These are phyloP conservation scores for Alloscopus bannaensis DNA, from an alignment of 2,888 invertebrate species.

Conservation along the genomic window DNA sequence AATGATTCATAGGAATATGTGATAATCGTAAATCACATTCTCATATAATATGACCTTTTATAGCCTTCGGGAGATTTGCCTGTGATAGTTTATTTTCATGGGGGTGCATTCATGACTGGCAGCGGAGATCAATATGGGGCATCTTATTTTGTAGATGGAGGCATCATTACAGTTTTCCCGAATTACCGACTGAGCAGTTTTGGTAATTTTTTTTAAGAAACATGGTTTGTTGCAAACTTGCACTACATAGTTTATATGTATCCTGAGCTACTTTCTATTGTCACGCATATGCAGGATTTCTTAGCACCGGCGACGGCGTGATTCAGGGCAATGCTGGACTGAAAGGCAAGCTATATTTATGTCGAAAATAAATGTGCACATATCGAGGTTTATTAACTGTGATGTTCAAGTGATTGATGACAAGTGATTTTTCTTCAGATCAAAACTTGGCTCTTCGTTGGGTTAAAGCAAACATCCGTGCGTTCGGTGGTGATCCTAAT, in stretches of 20 bases:
- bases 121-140: conserved; percentile 59
- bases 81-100: conserved; percentile 66
- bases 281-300: conserved; percentile 70
- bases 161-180: conserved; percentile 51
- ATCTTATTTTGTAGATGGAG: conserved; percentile 58
- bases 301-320: conserved; percentile 67
- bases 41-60: too few species aligned
- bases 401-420: not conserved
- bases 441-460: conserved; percentile 53
- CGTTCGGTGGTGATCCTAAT: conserved; percentile 49
- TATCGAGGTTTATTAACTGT: not conserved
- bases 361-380: not conserved
- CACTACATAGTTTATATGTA: too few species aligned
- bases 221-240: too few species aligned
- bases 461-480: conserved; percentile 48
- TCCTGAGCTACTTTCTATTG: too few species aligned
- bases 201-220: conserved; percentile 38
- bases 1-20: too few species aligned
- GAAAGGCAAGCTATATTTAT: conserved; percentile 13
- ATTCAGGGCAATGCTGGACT: conserved; percentile 69
- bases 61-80: conserved; percentile 41
- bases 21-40: too few species aligned
- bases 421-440: conserved; percentile 31
- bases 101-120: conserved; percentile 58
- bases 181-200: conserved; percentile 65